Base-by-base conservation (phyloP, 2,797 vertebrate genomes). In the Hippopotamyrus pictus region DNA sequence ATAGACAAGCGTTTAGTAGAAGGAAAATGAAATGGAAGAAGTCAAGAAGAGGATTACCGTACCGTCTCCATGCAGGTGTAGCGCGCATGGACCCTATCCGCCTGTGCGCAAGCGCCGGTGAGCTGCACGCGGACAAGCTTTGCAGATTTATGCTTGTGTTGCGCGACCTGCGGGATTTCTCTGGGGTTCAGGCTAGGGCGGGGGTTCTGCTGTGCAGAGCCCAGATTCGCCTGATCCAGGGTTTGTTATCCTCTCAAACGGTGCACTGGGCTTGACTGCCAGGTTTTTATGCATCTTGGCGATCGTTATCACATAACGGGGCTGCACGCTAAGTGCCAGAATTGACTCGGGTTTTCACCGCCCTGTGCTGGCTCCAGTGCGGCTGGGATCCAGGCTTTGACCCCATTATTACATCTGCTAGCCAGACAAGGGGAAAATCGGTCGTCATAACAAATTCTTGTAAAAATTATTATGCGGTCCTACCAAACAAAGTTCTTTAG, bases 211-310 rank as follows among this genome's bases (percentile, higher is more conserved):
- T 62, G 88, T 91, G 50, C 54, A 37, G 90, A 88, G 79, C 59
- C 41, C 76, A 79, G 91, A 89, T 88, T 91, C 83, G 87, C 87
- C 50, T 91, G 90, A 88, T 85, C 44, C 82, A 69, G 54, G 87
- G 88, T 85, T 89, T 93, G 91, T 92, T 93, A 87, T 91, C 92
- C 88, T 90, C 88, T 90, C 82, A 91, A 53, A 91, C 85, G 92
- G 90, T 91, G 92, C 92, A 90, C 90, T 92, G 88, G 84, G 1
- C 89, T 89, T 92, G 88, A 62, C 90, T 44, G 82, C 88, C 88
- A 87, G 88, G 14, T 33, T 33, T 90, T 86, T 90, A 51, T 91
- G 90, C 85, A 89, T 91, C 59, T 79, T 91, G 90, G 87, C 57
- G 69, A 87, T 33, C 87, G 76, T 79, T 86, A 93, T 92, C 91